Evolutionary conservation across 2,797 vertebrate genomes (phyloP), one percentile per base, ranked within the genome.

Genomic region (Rousettus madagascariensis): DNA sequence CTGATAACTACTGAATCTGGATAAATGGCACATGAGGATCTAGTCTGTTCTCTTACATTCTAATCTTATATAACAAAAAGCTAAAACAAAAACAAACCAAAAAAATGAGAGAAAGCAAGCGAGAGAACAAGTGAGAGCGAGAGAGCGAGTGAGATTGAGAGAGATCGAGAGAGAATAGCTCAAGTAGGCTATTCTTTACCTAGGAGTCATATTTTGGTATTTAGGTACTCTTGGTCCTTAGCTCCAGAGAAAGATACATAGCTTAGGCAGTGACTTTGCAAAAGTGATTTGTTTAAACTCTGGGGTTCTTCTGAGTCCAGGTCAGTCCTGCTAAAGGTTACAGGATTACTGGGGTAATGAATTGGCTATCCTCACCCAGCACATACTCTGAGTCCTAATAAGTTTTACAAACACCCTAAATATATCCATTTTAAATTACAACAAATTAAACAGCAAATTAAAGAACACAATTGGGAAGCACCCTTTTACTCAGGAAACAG

Each of bases 371-470:
- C 57, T 74, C 80, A 88, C 17, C 26, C 11, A 78, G 33, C 16
- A 83, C 5, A 57, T 89, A 24, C 65, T 74, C 63, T 86, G 65
- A 55, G 84, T 20, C 33, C 77, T 43, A 79, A 13, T 24, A 80
- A 10, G 6, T 87, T 94, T 75, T 46, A 92, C 13, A 17, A 92
- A 94, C 61, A 92, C 36, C 43, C 66, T 83, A 91, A 87, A 49
- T 5, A 87, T 16, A 86, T 86, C 86, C 30, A 61, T 77, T 90
- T 84, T 65, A 61, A 95, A 82, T 55, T 78, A 93, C 9, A 96
- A 91, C 57, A 68, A 66, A 83, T 95, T 43, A 92, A 41, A 89
- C 22, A 96, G 61, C 36, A 96, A 90, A 94, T 74, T 90, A 77
- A 96, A 95, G 57, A 92, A 65, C 38, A 72, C 2, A 87, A 75